Percentiles rank a stretch among this genome's conserved stretches.
Evolutionary conservation across 2,797 vertebrate species (phyloP).

Genomic region (Ceryle rudis): DNA sequence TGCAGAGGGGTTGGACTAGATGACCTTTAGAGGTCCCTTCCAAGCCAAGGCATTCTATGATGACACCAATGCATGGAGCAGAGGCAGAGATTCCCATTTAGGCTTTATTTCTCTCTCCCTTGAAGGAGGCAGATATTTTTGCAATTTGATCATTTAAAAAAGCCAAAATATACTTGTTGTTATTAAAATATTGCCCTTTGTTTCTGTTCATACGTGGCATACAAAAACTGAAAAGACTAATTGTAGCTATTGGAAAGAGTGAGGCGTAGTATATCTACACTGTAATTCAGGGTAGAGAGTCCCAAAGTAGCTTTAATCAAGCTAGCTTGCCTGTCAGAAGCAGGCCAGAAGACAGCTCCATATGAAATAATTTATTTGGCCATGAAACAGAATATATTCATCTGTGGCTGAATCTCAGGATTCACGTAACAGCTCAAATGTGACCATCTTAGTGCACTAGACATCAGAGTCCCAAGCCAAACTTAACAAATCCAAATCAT

Average conservation of each 20-base stretch:
- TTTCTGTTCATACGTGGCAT: background rate
- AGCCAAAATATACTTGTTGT: background rate
- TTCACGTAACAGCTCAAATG: slow-evolving; percentile 26
- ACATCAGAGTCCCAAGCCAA: slow-evolving; percentile 35
- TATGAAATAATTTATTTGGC: slow-evolving; percentile 60
- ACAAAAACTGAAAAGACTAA: slow-evolving; percentile 6
- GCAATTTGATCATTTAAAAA: slow-evolving; percentile 3
- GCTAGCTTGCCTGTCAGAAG: background rate
- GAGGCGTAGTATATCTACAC: background rate
- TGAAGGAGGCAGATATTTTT: slow-evolving; percentile 8
- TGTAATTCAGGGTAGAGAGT: background rate
- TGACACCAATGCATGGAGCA: slow-evolving; percentile 54
- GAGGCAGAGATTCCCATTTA: slow-evolving; percentile 2
- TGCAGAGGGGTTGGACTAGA: too few species aligned
- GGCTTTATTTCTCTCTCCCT: slow-evolving; percentile 27
- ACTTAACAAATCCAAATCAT: slow-evolving; percentile 32
- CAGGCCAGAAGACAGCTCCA: slow-evolving; percentile 43
- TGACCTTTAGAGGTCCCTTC: too few species aligned
- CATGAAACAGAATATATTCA: slow-evolving; percentile 11
- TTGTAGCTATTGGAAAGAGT: background rate
- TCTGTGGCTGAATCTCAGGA: slow-evolving; percentile 48
- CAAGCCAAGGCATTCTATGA: background rate
- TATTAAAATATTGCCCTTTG: background rate
- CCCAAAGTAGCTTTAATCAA: slow-evolving; percentile 48
- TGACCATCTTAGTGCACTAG: background rate